phyloP scores from a whole-genome alignment of 1,140 invertebrate species.

The Dreissena polymorpha region DNA sequence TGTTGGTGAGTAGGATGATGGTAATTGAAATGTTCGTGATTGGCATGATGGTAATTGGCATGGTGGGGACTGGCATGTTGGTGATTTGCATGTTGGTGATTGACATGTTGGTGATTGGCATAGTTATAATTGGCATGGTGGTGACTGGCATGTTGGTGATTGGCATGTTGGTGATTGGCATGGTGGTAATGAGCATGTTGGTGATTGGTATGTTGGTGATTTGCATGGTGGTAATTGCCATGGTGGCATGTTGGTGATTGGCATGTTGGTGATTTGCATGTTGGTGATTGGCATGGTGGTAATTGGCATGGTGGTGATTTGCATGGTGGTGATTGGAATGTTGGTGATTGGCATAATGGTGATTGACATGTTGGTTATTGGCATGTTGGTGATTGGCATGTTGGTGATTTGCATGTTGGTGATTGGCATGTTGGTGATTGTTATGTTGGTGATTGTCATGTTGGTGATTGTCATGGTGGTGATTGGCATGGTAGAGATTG shows the following conservation, averaged over 20 bases:
- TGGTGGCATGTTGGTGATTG: constrained; percentile 23
- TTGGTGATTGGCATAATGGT: constrained; percentile 25
- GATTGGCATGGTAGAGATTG: background rate
- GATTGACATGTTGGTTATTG: constrained; percentile 16
- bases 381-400: constrained; percentile 3
- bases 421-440: constrained; percentile 57
- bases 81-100: constrained; percentile 33
- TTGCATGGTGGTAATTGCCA: constrained; percentile 9
- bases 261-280: too few relatives aligned
- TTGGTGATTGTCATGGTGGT: constrained; percentile 33
- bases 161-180: constrained; percentile 8
- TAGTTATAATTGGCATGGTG: constrained; percentile 48
- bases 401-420: constrained; percentile 54
- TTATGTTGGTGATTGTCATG: constrained; percentile 45
- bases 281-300: too few relatives aligned
- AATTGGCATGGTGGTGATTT: constrained; percentile 40
- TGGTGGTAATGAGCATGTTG: too few relatives aligned
- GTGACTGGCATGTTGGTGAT: constrained; percentile 24
- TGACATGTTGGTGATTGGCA: constrained; percentile 55
- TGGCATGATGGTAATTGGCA: constrained; percentile 32
- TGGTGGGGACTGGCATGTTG: constrained; percentile 33
- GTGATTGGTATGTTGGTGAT: too few relatives aligned
- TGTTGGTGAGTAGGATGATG: constrained; percentile 49
- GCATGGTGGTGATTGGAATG: constrained; percentile 27
- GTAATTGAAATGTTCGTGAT: constrained; percentile 36